Conservation (phyloP, 2,888 invertebrate genomes). For the Leucoma salicis region DNA sequence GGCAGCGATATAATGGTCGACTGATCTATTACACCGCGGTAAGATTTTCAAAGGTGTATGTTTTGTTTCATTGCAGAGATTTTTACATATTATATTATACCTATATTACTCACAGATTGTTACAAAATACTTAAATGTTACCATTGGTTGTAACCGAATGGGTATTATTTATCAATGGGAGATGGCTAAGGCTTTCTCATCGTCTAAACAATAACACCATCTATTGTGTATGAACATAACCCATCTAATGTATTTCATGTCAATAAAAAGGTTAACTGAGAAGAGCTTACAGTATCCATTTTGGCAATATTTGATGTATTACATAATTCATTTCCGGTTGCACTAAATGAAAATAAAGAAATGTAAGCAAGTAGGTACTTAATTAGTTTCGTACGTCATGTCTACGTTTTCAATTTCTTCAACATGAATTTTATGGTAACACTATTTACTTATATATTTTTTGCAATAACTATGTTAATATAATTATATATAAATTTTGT, state of each 20-base stretch:
- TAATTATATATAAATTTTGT: too few relatives aligned
- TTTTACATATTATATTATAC: conserved; percentile 4
- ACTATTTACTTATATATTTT: too few relatives aligned
- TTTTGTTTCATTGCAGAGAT: background rate
- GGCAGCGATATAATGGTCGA: conserved; percentile 72
- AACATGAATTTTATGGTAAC: too few relatives aligned
- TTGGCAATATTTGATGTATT: background rate
- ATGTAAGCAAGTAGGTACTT: too few relatives aligned
- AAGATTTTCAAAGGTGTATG: conserved; percentile 33
- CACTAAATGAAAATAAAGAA: background rate
- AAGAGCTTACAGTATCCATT: background rate
- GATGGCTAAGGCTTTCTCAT: background rate
- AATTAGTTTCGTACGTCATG: background rate
- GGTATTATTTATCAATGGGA: background rate
- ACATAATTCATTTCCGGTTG: background rate
- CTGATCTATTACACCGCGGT: conserved; percentile 69
- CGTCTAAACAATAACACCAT: background rate
- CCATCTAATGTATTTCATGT: background rate
- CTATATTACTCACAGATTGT: background rate
- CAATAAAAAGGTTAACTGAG: too few relatives aligned
- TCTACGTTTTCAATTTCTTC: too few relatives aligned
- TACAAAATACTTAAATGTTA: background rate
- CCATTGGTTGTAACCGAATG: background rate
- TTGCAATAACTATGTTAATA: too few relatives aligned
- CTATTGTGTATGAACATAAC: background rate